Evolutionary conservation across 2,888 invertebrate species (phyloP).

Genomic region (Vesta saturnalis): DNA sequence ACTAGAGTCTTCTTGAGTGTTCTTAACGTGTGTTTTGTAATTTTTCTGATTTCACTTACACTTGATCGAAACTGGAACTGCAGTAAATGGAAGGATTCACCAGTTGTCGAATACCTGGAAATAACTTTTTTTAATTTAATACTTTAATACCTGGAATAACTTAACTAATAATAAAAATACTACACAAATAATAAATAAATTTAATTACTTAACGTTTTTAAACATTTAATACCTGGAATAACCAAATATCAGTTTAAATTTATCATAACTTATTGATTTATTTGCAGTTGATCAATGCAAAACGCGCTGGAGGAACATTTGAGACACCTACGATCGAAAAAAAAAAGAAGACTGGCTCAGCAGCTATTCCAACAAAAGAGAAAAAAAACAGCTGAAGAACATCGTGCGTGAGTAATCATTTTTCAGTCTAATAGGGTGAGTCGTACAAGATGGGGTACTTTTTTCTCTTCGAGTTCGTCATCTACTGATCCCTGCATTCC

Average conservation of each 20-base stretch:
- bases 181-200: too few relatives aligned
- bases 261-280: not conserved
- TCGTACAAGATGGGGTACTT: too few relatives aligned
- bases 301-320: not conserved
- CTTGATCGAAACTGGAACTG: not conserved
- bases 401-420: not conserved
- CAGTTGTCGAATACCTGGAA: not conserved
- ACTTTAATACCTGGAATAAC: too few relatives aligned
- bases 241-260: too few relatives aligned
- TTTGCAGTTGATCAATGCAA: conserved; percentile 1
- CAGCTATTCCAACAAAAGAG: not conserved
- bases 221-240: too few relatives aligned
- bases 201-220: too few relatives aligned
- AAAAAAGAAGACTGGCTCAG: not conserved
- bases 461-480: too few relatives aligned
- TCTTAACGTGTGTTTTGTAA: not conserved
- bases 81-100: not conserved
- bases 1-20: not conserved
- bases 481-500: too few relatives aligned
- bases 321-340: too few relatives aligned
- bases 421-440: not conserved
- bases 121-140: too few relatives aligned
- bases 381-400: not conserved
- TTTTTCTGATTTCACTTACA: not conserved
- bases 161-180: too few relatives aligned